Evolutionary conservation across 2,113 vertebrate genomes (phyloP), one percentile per base, ranked within the genome.

Genomic region (Malurus elegans): DNA sequence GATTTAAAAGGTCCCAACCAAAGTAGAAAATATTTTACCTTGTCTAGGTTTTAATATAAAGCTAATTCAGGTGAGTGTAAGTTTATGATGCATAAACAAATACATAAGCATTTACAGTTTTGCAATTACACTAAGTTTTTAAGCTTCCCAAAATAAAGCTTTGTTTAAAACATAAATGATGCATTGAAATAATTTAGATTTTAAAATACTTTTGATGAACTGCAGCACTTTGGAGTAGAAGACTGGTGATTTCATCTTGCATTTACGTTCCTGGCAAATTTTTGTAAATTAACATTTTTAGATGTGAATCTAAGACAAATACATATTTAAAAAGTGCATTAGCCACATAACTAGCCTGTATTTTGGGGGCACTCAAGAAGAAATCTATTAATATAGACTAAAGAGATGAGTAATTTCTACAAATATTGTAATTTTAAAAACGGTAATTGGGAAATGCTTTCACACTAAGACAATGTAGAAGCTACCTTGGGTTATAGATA

Each of bases 151-250:
- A 92, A 95, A 87, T 71, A 90, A 87, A 92, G 8, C 31, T 82
- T 88, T 96, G n/a, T 85, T 94, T 80, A 90, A 93, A 92, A 31
- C 51, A 80, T 73, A 67, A 79, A 40, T 61, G 36, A 7, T 89
- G n/a, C 91, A 89, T 86, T 84, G 48, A 91, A 89, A 81, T 71
- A 0, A 50, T 32, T 71, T 18, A 26, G 29, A 66, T 73, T 84
- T 73, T 12, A 40, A 88, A 72, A 25, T 44, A 24, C 16, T 79
- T 48, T 75, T 4, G 0, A 75, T 72, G 36, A 88, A 75, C 62
- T 72, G 48, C 15, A 64, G 47, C 40, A 51, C 9, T 75, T 56
- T 3, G 8, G 48, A 86, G 32, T 31, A 71, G 36, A 26, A 78
- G 34, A 54, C 32, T 1, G 2, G 25, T 51, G 21, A 54, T 76